Percentiles rank a stretch among this genome's conserved stretches.
These are phyloP conservation scores for Stegodyphus dumicola DNA, from an alignment of 1,140 invertebrate species.

Conservation along the genomic window DNA sequence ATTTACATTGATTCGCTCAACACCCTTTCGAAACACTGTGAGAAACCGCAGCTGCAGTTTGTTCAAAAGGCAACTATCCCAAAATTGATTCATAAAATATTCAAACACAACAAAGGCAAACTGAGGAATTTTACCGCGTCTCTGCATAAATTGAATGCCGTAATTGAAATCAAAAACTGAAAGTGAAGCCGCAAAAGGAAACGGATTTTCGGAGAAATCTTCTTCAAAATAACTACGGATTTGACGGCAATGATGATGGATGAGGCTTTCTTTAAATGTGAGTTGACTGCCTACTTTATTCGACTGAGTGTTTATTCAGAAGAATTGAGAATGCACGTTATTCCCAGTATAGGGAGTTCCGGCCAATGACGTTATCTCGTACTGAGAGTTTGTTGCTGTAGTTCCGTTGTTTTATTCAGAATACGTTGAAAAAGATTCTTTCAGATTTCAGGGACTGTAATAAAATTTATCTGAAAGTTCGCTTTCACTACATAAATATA, in stretches of 20 bases:
- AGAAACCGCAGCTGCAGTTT: neutral
- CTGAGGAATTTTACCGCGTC: neutral
- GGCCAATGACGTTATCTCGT: too few relatives aligned
- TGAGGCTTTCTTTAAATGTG: slow-evolving; percentile 25
- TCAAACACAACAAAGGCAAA: neutral
- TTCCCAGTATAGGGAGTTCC: neutral
- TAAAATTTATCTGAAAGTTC: too few relatives aligned
- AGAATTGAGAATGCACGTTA: neutral
- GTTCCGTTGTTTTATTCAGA: too few relatives aligned
- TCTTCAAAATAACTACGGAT: slow-evolving; percentile 7
- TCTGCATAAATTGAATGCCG: neutral
- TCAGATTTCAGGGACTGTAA: too few relatives aligned
- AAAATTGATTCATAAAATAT: slow-evolving; percentile 3
- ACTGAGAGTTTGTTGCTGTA: too few relatives aligned
- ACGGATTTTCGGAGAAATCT: too few relatives aligned
- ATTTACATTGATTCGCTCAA: too few relatives aligned
- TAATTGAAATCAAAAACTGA: slow-evolving; percentile 25
- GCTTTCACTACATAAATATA: too few relatives aligned
- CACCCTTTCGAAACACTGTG: too few relatives aligned
- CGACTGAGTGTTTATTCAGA: slow-evolving; percentile 25
- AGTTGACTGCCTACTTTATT: slow-evolving; percentile 26
- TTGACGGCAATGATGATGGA: slow-evolving; percentile 38
- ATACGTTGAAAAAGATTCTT: too few relatives aligned
- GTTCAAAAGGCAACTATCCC: neutral
- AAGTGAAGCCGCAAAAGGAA: neutral